These are phyloP conservation scores for Aplidium turbinatum DNA, from an alignment of 23 tunicate species.

Conservation along the genomic window DNA sequence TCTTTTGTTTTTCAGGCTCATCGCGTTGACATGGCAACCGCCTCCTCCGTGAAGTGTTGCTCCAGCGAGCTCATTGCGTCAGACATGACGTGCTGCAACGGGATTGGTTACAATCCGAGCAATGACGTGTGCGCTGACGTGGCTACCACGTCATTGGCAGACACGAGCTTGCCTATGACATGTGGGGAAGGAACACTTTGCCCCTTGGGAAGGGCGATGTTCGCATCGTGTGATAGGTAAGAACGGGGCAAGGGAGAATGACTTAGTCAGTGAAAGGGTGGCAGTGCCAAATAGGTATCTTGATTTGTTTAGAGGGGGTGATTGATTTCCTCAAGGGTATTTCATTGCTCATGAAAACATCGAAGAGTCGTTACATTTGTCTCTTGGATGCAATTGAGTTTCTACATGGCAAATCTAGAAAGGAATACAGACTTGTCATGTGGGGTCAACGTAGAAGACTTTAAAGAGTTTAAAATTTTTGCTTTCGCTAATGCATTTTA, in stretches of 20 bases:
- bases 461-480: no score
- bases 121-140: slow-evolving; percentile 83
- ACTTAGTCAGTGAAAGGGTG: no score
- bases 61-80: slow-evolving; percentile 58
- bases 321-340: no score
- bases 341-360: background rate
- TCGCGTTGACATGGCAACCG: slow-evolving; percentile 2
- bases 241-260: no score
- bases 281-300: no score
- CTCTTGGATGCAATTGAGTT: no score
- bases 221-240: slow-evolving; percentile 90
- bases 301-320: no score
- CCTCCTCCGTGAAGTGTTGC: slow-evolving; percentile 58
- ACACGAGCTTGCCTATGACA: slow-evolving; percentile 19
- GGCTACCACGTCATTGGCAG: slow-evolving; percentile 51
- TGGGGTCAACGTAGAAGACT: no score
- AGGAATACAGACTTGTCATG: no score
- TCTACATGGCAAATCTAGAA: no score
- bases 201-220: slow-evolving; percentile 50
- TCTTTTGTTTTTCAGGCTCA: slow-evolving; percentile 19
- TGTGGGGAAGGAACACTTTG: slow-evolving; percentile 85
- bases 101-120: slow-evolving; percentile 61
- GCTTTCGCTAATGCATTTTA: no score
- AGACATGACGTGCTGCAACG: slow-evolving; percentile 66
- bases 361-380: no score